Base-by-base conservation (phyloP, 2,113 vertebrate species). In the Lasiurus borealis region DNA sequence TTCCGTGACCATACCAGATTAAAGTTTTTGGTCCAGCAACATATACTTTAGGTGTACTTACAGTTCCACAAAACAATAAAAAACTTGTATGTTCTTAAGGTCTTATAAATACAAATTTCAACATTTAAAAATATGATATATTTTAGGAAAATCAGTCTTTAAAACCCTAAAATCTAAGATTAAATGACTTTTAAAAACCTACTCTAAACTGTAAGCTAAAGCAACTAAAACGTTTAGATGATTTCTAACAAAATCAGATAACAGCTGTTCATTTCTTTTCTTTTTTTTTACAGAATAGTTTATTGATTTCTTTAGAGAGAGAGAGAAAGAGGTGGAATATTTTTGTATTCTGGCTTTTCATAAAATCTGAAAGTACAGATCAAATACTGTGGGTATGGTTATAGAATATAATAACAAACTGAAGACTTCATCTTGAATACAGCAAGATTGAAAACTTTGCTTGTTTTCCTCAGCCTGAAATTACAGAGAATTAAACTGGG, bases 171-270 rank as follows among this genome's bases (percentile, higher is more conserved):
- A 48, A 62, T 36, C 76, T 92, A 86, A 85, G 73, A 85, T 27
- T 75, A 85, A 88, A 66, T 59, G 71, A 78, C 48, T 23, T 36
- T 36, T 52, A n/a, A 80, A 46, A 93, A 88, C 18, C 6, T 50
- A 91, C 40, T 40, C 40, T 40, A 71, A 85, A 54, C 40, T 48
- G 44, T 57, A 85, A 92, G 75, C 34, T 62, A 68, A 52, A 36
- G 36, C 44, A 92, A 23, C 52, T 88, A 40, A 73, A 91, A 44
- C 64, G 27, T 27, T 54, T 59, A 84, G 21, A 72, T 23, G 4
- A 50, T 66, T 90, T 93, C 86, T 71, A 93, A 85, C 14, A 68
- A 85, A 85, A 88, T 94, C 50, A 52, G 52, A 69, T 48, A 85
- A 52, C 62, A 81, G 23, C 15, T 66, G 16, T 48, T 71, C 11